Percentiles rank a stretch among this genome's conserved stretches.
These are phyloP conservation scores for Ptiloglossa arizonensis DNA, from an alignment of 1,140 invertebrate species.

Conservation along the genomic window DNA sequence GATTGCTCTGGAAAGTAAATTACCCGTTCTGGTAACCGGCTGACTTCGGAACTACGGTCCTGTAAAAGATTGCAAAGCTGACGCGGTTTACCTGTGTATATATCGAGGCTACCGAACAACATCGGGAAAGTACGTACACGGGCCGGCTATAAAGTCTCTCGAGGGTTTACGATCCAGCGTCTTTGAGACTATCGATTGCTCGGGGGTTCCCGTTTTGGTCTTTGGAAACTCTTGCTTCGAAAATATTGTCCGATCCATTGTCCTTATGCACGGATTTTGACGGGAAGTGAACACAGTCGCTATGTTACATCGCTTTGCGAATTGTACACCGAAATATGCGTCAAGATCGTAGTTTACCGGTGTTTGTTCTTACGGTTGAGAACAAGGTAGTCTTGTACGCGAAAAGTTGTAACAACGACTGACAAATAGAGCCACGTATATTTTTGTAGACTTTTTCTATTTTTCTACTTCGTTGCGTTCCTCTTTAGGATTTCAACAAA, in stretches of 20 bases:
- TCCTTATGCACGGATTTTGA: constrained; percentile 24
- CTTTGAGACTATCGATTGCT: constrained; percentile 62
- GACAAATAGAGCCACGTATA: too few relatives aligned
- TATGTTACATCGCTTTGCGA: constrained; percentile 14
- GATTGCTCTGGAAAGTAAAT: constrained; percentile 63
- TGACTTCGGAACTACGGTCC: constrained; percentile 38
- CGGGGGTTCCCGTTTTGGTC: constrained; percentile 35
- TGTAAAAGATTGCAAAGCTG: constrained; percentile 61
- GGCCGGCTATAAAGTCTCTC: constrained; percentile 55
- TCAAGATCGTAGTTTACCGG: not conserved
- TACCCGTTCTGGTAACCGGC: constrained; percentile 52
- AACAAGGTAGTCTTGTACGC: too few relatives aligned
- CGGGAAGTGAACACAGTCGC: not conserved
- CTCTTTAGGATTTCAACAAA: too few relatives aligned
- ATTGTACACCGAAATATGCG: too few relatives aligned
- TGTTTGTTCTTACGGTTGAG: too few relatives aligned
- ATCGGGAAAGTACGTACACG: constrained; percentile 34
- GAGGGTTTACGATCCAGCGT: constrained; percentile 48
- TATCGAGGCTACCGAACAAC: constrained; percentile 24
- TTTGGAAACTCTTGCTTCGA: constrained; percentile 7
- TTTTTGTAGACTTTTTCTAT: too few relatives aligned
- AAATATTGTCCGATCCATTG: constrained; percentile 8
- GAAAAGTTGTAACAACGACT: too few relatives aligned
- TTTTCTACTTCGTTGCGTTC: too few relatives aligned
- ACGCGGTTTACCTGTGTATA: constrained; percentile 45